Evolutionary conservation across 1,140 invertebrate genomes (phyloP), one percentile per base, ranked within the genome.

Genomic region (Galleria mellonella): DNA sequence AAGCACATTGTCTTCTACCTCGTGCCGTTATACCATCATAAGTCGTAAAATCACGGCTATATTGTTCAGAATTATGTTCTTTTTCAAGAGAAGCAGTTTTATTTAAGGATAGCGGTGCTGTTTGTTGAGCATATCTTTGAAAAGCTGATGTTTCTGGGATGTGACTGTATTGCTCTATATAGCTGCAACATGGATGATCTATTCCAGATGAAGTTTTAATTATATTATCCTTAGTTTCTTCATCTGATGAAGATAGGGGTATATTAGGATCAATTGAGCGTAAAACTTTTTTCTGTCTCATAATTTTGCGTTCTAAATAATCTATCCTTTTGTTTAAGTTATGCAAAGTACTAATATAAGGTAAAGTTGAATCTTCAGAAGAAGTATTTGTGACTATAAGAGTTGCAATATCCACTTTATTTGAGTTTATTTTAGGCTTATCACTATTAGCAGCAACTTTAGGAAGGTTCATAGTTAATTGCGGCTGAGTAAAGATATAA

Each of bases 21-120:
- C 76, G 64, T 28, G 79, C 64, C 28, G 77, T 83, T 3, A 85
- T 78, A 3, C 74, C 79, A 50, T 83, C 79, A 32, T 83, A 83
- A 5, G 81, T 55, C 7, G 75, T 83, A 37, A 83, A 83, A 43
- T 83, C 76, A n/a, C 79, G 69, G 7, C 76, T 70, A 43, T 83
- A 85, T 54, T 83, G 75, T 48, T 83, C 79, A 12, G 76, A 81
- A 45, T 82, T 81, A 30, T 79, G 76, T 46, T 83, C 75, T 55
- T 81, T 81, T 47, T 81, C 62, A 27, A 83, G 61, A 32, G 72
- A 76, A n/a, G 64, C 77, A 10, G 66, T 75, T 58, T 74, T 79
- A 37, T 59, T 78, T 7, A 68, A 67, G 9, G 74, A 71, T 9
- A 77, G 40, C 5, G 72, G 64, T 6, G 65, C 47, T 6, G 67